Evolutionary conservation across 2,113 vertebrate genomes (phyloP), one percentile per base, ranked within the genome.

Genomic region (Ceuthmochares aereus): DNA sequence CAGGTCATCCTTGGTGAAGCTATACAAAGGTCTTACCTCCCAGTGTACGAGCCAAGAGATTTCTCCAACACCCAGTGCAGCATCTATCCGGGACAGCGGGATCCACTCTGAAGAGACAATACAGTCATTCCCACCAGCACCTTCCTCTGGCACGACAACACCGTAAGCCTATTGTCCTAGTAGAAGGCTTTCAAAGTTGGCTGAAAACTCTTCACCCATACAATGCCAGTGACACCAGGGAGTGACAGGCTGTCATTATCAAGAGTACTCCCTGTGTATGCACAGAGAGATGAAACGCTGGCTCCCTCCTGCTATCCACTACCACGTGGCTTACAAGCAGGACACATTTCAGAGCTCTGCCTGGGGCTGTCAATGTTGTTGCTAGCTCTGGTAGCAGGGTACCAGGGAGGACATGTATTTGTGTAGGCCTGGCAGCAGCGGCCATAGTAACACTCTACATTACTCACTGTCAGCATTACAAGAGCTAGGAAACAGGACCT

Each of bases 1-100:
- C 97, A 99, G 99, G 98, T 99, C 98, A 29, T 98, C 98, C 91
- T 98, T 99, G 97, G 98, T 98, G 49, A 99, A 99, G 92, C 97
- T 99, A 93, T 98, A 99, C 89, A 99, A 99, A 98, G 98, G 98
- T 60, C 97, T 98, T 72, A 98, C 98, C 84, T 98, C 98, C 36
- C 98, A 98, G 92, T 98, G 97, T 45, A 97, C 98, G 14, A 97
- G 98, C 92, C 98, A 98, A 91, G 98, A 98, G 25, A 93, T 96
- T 93, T 98, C 98, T 76, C 96, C 97, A 43, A 97, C 96, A 21
- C 74, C 96, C 84, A 98, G 97, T 19, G 83, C 97, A 0, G 93
- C 98, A 55, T 97, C 92, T 56, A 95, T 98, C 72, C 97, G 98
- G 12, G 99, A 99, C 82, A 96, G 98, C 32, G 98, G 98, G 60